These are phyloP conservation scores for Callipepla squamata DNA, from an alignment of 2,113 vertebrate species.

Conservation along the genomic window DNA sequence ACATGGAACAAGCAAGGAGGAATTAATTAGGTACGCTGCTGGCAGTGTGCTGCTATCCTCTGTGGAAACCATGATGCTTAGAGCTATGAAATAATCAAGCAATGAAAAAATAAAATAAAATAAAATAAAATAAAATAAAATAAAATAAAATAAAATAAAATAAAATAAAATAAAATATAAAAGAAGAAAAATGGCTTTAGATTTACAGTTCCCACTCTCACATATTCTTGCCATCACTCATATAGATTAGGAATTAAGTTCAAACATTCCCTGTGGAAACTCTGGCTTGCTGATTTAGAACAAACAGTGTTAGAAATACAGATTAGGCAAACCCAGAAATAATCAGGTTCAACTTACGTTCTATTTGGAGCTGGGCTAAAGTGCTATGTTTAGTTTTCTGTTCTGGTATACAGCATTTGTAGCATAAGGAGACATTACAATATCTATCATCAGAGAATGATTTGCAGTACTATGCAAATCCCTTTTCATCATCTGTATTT, in stretches of 20 bases:
- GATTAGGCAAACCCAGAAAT: conserved; percentile 1
- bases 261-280: conserved; percentile 28
- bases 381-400: not conserved
- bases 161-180: no score
- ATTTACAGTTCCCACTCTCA: not conserved
- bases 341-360: not conserved
- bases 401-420: not conserved
- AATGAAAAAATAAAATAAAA: not conserved
- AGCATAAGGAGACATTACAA: not conserved
- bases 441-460: not conserved
- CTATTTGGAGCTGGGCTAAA: not conserved
- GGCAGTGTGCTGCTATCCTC: not conserved
- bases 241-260: conserved; percentile 36
- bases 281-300: conserved; percentile 10
- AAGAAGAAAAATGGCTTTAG: conserved; percentile 20
- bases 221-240: not conserved
- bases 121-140: no score
- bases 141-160: no score
- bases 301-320: conserved; percentile 28
- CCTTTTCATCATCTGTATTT: not conserved
- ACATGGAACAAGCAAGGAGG: not conserved
- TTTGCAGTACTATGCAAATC: not conserved
- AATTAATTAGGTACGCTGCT: conserved; percentile 52
- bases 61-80: conserved; percentile 13
- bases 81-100: conserved; percentile 24